Evolutionary conservation across 2,113 vertebrate species (phyloP), one percentile per base, ranked within the genome.

Genomic region (Megalops atlanticus): DNA sequence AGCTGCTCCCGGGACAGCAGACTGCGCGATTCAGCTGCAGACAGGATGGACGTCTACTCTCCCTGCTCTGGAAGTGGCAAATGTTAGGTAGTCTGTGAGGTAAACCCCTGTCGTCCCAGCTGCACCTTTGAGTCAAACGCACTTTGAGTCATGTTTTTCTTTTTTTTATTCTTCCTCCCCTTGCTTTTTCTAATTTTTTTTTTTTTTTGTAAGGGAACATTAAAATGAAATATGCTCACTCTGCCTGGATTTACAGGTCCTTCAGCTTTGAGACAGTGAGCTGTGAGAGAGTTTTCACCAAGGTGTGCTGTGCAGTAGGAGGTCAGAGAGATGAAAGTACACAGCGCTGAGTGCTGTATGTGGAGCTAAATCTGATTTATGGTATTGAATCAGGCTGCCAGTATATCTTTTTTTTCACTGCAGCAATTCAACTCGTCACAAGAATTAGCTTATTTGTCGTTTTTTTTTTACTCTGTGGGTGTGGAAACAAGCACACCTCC

Each of bases 51-150:
- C 58, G 58, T 68, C 18, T 68, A 68, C 58, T 8, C 58, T 31
- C 7, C 58, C 18, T n/a, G 69, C 11, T 6, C 33, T 27, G n/a
- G n/a, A 71, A 31, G 69, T 71, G 69, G 69, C n/a, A 71, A 71
- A 71, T 71, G 69, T 71, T 71, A 71, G 69, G 69, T 71, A 71
- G 69, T 71, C n/a, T 33, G 31, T 71, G 69, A 71, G 27, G 4
- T 71, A 71, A 70, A 71, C 69, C 14, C 11, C 69, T 33, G 33
- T 33, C 14, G n/a, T 14, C 69, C 27, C 69, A 71, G 69, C 27
- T 27, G 69, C 14, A 31, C 64, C 64, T 68, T 74, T 41, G 73
- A 41, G 73, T 40, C 38, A 74, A 74, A 43, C 40, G 10, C 16
- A 43, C 39, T 5, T 40, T 43, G 73, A 74, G 40, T 74, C 73